These are phyloP conservation scores for Bovichtus diacanthus DNA, from an alignment of 2,797 vertebrate species.

Conservation along the genomic window DNA sequence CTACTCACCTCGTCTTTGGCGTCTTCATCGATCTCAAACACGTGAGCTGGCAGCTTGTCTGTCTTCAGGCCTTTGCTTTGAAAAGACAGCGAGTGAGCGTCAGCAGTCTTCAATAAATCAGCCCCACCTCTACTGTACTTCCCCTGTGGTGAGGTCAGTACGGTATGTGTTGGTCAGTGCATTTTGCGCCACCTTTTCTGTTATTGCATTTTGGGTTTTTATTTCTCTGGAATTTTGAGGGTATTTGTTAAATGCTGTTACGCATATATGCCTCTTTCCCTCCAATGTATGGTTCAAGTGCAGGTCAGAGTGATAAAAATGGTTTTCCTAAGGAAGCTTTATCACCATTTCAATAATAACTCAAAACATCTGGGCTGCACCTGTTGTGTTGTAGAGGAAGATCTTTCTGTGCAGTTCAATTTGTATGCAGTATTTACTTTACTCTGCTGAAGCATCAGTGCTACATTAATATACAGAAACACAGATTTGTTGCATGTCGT, in stretches of 20 bases:
- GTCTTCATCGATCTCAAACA: constrained; percentile 97
- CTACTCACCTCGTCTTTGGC: constrained; percentile 91
- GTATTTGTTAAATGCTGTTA: neutral
- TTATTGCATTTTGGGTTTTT: neutral
- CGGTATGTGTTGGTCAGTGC: neutral
- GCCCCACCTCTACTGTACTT: neutral
- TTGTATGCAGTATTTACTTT: neutral
- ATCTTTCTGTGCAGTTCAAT: constrained; percentile 1
- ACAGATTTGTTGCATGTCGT: constrained; percentile 11
- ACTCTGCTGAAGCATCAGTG: neutral
- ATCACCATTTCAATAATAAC: neutral
- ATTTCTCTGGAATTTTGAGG: neutral
- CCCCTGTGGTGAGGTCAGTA: neutral
- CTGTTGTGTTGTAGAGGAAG: neutral
- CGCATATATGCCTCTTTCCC: neutral
- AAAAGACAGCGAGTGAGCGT: constrained; percentile 50
- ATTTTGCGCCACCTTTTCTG: neutral
- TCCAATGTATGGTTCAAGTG: neutral
- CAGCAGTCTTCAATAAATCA: constrained; percentile 32
- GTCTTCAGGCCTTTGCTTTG: constrained; percentile 95
- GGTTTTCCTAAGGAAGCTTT: constrained; percentile 6
- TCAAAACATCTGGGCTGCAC: constrained; percentile 52
- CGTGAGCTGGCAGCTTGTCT: constrained; percentile 94
- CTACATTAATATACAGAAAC: neutral
- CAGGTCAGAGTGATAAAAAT: constrained; percentile 10